These are phyloP conservation scores for Cyclura pinguis DNA, from an alignment of 2,797 vertebrate genomes.

Conservation along the genomic window DNA sequence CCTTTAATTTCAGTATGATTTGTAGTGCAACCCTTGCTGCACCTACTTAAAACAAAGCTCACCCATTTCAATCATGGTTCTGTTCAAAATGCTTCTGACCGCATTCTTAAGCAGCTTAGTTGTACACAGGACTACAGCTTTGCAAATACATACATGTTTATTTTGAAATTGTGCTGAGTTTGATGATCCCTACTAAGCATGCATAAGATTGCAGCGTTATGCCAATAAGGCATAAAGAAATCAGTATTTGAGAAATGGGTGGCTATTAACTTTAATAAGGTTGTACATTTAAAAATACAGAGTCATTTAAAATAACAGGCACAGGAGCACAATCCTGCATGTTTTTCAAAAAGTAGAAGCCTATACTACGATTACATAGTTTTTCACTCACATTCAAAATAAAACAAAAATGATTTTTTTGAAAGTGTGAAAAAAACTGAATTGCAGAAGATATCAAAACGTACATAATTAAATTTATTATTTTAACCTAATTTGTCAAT, in stretches of 20 bases:
- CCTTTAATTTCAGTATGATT: neutral
- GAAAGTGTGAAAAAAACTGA: neutral
- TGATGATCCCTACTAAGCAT: neutral
- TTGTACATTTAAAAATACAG: neutral
- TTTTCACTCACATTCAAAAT: neutral
- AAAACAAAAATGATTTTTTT: neutral
- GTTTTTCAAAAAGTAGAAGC: neutral
- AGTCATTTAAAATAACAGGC: neutral
- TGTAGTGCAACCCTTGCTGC: neutral
- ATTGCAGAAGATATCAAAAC: neutral
- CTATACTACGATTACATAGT: neutral
- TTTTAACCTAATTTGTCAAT: neutral
- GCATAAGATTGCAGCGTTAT: neutral
- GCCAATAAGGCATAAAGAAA: neutral
- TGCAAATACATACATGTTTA: neutral
- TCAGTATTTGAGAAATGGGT: neutral
- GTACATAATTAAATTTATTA: neutral
- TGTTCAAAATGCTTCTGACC: neutral
- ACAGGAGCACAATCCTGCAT: neutral
- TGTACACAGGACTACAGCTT: neutral
- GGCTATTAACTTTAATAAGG: neutral
- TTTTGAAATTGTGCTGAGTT: neutral
- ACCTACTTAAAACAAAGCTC: neutral
- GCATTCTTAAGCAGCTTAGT: neutral
- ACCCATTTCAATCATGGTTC: neutral